Evolutionary conservation across 2,797 vertebrate species (phyloP), one percentile per base, ranked within the genome.

Genomic region (Cephalopachus bancanus): DNA sequence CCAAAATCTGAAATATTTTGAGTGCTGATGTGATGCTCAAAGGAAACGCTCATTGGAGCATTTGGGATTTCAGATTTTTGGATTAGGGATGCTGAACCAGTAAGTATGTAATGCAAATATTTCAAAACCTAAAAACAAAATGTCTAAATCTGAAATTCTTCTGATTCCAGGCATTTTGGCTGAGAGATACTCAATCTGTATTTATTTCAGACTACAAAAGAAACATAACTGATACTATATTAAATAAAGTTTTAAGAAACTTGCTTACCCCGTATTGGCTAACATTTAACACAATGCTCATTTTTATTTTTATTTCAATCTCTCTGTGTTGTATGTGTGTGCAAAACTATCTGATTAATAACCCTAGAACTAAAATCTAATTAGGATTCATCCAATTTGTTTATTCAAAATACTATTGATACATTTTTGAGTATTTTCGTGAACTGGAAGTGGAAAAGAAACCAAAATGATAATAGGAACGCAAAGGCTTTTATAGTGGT

Each of bases 351-450:
- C 75, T 97, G 80, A 95, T 95, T 93, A 94, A 72, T 24, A 85
- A 94, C 1, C 76, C 83, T 93, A 94, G 74, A 72, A 95, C 67
- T 96, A 8, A 97, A 97, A 98, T 97, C 2, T 49, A 97, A 78
- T 95, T 97, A 97, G 9, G 69, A 86, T 96, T 96, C 94, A 98
- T 67, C 79, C 62, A 83, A 10, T 90, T 92, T 97, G 16, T 96
- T 90, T 97, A 76, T 91, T 84, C 91, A 97, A 97, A 87, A 80
- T 95, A 53, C 33, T 86, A 33, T 94, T 91, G 65, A 12, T 96
- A 85, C 87, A 96, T 14, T 55, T 22, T 69, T 37, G 2, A 4
- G 3, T 95, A 37, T 37, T 76, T 86, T 86, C 65, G 9, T 83
- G 74, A 97, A 89, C 75, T 93, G 10, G 7, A 71, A 83, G 9